These are phyloP conservation scores for Blastobasis adustella DNA, from an alignment of 2,888 invertebrate species.

Conservation along the genomic window DNA sequence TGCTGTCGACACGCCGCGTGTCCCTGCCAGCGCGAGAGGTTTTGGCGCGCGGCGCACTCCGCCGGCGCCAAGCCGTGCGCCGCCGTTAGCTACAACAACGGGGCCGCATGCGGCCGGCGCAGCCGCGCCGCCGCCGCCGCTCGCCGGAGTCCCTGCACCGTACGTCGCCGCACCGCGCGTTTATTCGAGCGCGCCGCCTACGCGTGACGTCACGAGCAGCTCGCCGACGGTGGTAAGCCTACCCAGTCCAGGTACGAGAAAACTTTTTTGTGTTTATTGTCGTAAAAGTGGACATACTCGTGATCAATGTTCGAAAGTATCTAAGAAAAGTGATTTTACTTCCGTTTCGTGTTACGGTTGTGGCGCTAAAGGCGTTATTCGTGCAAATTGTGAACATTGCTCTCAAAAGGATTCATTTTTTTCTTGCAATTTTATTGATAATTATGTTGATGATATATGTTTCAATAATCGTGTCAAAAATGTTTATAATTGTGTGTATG, in stretches of 20 bases:
- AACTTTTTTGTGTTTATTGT: conserved; percentile 6
- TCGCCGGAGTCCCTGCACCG: not conserved
- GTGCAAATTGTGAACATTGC: conserved; percentile 3
- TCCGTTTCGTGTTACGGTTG: conserved; percentile 4
- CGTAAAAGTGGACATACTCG: conserved; percentile 3
- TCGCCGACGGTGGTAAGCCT: not conserved
- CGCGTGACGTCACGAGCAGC: not conserved
- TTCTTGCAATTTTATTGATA: not conserved
- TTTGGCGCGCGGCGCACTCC: not conserved
- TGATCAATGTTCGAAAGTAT: conserved; percentile 1
- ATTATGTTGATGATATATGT: not conserved
- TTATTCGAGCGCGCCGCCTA: not conserved
- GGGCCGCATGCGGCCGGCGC: not conserved
- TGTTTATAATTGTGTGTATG: not conserved
- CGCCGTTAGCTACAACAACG: not conserved
- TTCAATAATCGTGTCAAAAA: not conserved
- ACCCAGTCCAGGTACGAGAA: not conserved
- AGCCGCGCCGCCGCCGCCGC: not conserved
- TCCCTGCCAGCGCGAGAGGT: too few species aligned
- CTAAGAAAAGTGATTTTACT: not conserved
- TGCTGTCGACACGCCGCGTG: too few species aligned
- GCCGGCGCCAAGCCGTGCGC: not conserved
- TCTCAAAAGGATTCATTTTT: not conserved
- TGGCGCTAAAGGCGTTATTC: conserved; percentile 3
- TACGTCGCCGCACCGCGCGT: not conserved